These are phyloP conservation scores for Lytechinus variegatus DNA, from an alignment of 35 echinoderm and acorn worm genomes.

Conservation along the genomic window DNA sequence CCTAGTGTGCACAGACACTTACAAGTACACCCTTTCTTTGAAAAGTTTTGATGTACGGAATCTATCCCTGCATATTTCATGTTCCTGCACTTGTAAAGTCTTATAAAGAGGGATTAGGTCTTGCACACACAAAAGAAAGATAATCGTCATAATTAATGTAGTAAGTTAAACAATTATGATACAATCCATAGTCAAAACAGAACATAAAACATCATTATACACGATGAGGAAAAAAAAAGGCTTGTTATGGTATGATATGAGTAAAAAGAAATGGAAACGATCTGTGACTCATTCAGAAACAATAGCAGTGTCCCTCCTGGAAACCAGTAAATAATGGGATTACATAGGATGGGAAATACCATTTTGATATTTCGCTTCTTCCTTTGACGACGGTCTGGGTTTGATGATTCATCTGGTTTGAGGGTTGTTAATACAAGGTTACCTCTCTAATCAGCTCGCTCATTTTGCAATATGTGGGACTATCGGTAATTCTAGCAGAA, in stretches of 20 bases:
- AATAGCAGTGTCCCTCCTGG: neutral
- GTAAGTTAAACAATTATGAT: no score
- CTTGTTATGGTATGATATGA: neutral
- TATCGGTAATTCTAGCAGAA: neutral
- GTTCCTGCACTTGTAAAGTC: neutral
- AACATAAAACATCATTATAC: neutral
- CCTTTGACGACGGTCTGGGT: neutral
- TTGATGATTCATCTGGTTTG: constrained; percentile 11
- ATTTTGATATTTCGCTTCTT: constrained; percentile 14
- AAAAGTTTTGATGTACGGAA: neutral
- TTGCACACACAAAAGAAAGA: neutral
- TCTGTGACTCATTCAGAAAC: neutral
- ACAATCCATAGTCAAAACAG: neutral
- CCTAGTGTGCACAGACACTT: no score
- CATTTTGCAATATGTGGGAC: neutral
- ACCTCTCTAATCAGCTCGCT: neutral
- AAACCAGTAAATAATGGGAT: constrained; percentile 5
- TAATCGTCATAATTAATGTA: no score
- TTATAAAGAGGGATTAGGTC: neutral
- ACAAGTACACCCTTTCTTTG: no score
- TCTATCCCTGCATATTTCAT: neutral
- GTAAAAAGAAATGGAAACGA: neutral
- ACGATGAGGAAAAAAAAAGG: neutral
- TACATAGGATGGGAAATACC: neutral
- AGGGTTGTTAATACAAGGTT: neutral